Evolutionary conservation across 1,140 invertebrate genomes (phyloP).

Genomic region (honey bee (Apis mellifera)): Amel_HAv3.1 CM009943.2:7570001-7570500

Average conservation of each 20-base stretch:
- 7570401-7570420: too few relatives aligned
- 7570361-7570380: too few relatives aligned
- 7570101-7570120: not conserved
- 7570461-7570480: too few relatives aligned
- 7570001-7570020: not conserved
- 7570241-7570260: not conserved
- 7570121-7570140: not conserved
- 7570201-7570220: not conserved
- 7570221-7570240: not conserved
- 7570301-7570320: not conserved
- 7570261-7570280: not conserved
- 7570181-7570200: not conserved
- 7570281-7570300: not conserved
- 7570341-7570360: not conserved
- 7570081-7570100: constrained; percentile 2
- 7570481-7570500: too few relatives aligned
- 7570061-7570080: not conserved
- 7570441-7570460: too few relatives aligned
- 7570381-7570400: too few relatives aligned
- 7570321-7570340: too few relatives aligned
- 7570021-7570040: too few relatives aligned
- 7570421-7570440: too few relatives aligned
- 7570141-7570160: not conserved
- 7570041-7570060: not conserved
- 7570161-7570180: not conserved